Base-by-base conservation (phyloP, 2,888 invertebrate genomes). In the Acanthacorydalis orientalis region DNA sequence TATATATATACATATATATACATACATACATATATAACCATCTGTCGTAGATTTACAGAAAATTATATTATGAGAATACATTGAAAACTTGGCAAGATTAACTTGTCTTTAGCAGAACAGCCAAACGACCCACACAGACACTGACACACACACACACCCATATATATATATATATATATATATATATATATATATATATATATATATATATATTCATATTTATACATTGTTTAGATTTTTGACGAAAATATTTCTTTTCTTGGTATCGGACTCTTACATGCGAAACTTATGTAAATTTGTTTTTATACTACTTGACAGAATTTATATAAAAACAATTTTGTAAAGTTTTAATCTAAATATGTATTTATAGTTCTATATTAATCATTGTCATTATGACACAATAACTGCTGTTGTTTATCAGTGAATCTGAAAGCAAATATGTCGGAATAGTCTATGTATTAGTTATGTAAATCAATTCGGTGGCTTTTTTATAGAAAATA, bases 151-250 rank as follows among this genome's bases (percentile, higher is more conserved):
- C 15, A 40, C 9, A 40, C 9, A 40, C 9, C 4, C 3, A 40
- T 15, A 40, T 40, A 40, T 40, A 40, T 40, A 40, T 7, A 40
- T 40, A 40, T 40, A 40, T 40, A 40, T 40, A 14, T 40, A 40
- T 40, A 40, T 40, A 40, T 40, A 40, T 15, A 40, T 15, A 40
- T 40, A 40, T 40, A 40, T 40, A 40, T 40, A 40, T 40, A 14
- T 40, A 10, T 14, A 40, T 40, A 40, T 10, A 40, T 40, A 40
- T 40, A 40, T 40, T 14, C 10, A 40, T 40, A 14, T 40, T 40
- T 40, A 12, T 10, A 15, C 11, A 40, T 40, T 40, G 40, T 40
- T 40, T 14, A 40, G 23, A 23, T 23, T 23, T 23, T 38, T 14
- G 3, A 15, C 15, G 14, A 38, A 9, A 2, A 38, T 38, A 15